Evolutionary conservation across 2,797 vertebrate species (phyloP), one percentile per base, ranked within the genome.

Genomic region (Sebastes elongatus): DNA sequence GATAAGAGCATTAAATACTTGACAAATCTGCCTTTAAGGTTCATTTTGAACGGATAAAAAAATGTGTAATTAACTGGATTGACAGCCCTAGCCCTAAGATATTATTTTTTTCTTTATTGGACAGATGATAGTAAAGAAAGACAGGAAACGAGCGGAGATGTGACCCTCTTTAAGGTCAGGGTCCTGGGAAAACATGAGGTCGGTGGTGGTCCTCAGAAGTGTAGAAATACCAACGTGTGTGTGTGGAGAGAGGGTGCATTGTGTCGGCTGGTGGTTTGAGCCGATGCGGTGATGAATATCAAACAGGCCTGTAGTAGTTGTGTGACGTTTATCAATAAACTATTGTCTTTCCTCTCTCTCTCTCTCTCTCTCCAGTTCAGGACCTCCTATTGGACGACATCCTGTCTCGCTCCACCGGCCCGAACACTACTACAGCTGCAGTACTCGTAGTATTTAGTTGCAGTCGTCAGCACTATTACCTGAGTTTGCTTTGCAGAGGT

Each of bases 251-350:
- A 76, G 86, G 71, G 16, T 65, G 67, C 86, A 72, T 90, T 92
- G 88, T 93, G 82, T 84, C 7, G 32, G 62, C 18, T n/a, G 8
- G 71, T 63, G 80, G 69, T 76, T 86, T 79, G 83, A 89, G 84
- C 65, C 32, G 55, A 56, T 68, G 81, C 84, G 14, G 60, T 42
- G 81, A 64, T 87, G 87, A 86, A 86, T 93, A 88, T 90, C 84
- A 89, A 93, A 71, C 78, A 88, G 88, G 68, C 55, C 65, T 77
- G 78, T 89, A 73, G 71, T 83, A 30, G 80, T 78, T 78, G 73
- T 9, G 75, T 71, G 72, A 71, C n/a, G n/a, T 70, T 76, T 67
- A 81, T 88, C 88, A 93, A 78, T 92, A 79, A 91, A 83, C 78
- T 52, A 84, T 92, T 93, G 89, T 93, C 25, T 80, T 28, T 30